Base-by-base conservation (phyloP, 2,888 invertebrate genomes). In the Eledone cirrhosa region DNA sequence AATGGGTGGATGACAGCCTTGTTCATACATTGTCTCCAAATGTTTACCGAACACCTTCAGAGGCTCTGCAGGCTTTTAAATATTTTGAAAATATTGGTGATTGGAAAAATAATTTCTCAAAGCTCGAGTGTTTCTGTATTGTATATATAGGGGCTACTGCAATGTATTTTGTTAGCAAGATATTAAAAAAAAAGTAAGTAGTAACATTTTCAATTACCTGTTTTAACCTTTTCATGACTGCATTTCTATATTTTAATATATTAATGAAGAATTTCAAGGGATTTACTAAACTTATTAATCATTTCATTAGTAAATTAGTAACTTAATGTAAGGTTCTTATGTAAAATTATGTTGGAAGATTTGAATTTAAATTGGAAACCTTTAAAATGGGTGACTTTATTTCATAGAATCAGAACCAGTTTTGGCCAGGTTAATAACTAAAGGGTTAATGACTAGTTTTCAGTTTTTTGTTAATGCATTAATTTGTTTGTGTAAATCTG, bases 21-120 rank as follows among this genome's bases (percentile, higher is more conserved):
- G 97, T 99, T 0, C 99, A 98, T 89, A 94, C 94, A 0, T 92
- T 99, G 53, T 98, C 99, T 0, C 99, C 99, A 0, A 99, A 99
- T 91, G 97, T 98, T 48, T 99, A 99, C 89, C 93, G 98, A 80
- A 96, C 96, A 0, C 91, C 93, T 0, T 91, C 92, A 0, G 99
- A 99, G 92, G 94, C 99, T 0, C 90, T 97, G 31, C 94, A 97
- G 89, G 95, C 99, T 0, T 99, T 99, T 91, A 93, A 94, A 83
- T 97, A 97, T 95, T 99, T 99, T 91, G 96, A 97, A 7, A 92
- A 95, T 85, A 95, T 94, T 16, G 99, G 98, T 0, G 94, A 95
- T 81, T 99, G 99, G 99, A 94, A 95, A 79, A 93, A 95, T 79
- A 93, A 95, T 85, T 99, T 99, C 90, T 94, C 96, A 0, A 88